These are phyloP conservation scores for Micromussa lordhowensis DNA, from an alignment of 92 coral and sea anemone species.

Conservation along the genomic window DNA sequence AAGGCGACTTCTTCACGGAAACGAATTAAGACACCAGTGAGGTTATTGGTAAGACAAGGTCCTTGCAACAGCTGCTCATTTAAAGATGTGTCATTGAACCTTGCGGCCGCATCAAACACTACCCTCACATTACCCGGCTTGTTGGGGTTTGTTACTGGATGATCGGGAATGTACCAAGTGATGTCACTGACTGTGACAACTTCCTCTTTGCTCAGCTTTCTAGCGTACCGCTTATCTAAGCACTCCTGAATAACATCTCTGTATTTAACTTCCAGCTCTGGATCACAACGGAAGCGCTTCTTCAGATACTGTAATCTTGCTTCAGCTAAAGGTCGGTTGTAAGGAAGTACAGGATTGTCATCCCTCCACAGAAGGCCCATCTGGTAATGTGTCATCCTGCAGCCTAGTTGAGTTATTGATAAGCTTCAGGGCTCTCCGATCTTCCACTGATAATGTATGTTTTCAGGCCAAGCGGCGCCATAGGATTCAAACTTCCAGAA, in stretches of 20 bases:
- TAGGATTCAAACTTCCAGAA: slow-evolving; percentile 69
- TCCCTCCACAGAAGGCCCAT: slow-evolving; percentile 66
- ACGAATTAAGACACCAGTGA: slow-evolving; percentile 69
- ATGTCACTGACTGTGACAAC: neutral
- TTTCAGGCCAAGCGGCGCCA: slow-evolving; percentile 26
- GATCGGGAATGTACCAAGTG: slow-evolving; percentile 52
- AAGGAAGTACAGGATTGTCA: slow-evolving; percentile 56
- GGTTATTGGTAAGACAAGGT: slow-evolving; percentile 67
- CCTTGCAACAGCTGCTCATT: slow-evolving; percentile 71
- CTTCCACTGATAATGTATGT: slow-evolving; percentile 53
- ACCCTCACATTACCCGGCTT: too few species aligned
- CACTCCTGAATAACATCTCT: slow-evolving; percentile 65
- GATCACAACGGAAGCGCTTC: slow-evolving; percentile 52
- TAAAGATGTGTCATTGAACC: slow-evolving; percentile 51
- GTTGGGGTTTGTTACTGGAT: slow-evolving; percentile 12
- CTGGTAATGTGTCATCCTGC: slow-evolving; percentile 47
- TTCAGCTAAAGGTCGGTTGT: slow-evolving; percentile 60
- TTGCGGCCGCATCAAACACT: too few species aligned
- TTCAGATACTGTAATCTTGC: slow-evolving; percentile 65
- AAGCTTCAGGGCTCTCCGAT: slow-evolving; percentile 42
- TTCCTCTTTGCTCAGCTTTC: too few species aligned
- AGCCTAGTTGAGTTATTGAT: slow-evolving; percentile 39
- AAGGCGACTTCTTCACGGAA: slow-evolving; percentile 70
- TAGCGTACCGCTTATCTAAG: slow-evolving; percentile 30
- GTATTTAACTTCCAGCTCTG: slow-evolving; percentile 57